Conservation (phyloP, 2,797 vertebrate species). For the Echeneis naucrates region DNA sequence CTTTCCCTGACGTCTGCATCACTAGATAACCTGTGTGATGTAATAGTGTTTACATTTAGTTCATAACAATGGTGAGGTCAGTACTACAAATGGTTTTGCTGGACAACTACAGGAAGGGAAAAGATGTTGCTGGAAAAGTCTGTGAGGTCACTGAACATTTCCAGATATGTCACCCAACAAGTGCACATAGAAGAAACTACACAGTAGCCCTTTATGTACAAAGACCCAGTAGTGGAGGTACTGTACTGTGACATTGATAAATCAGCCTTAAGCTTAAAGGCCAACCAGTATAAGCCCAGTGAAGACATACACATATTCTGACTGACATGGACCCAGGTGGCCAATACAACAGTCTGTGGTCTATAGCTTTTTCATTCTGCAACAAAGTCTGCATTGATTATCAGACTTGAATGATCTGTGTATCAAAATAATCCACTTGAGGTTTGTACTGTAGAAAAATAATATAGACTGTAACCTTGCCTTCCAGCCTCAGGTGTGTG, state of each 20-base stretch:
- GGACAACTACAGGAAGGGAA: background rate
- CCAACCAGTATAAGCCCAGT: background rate
- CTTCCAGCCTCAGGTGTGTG: background rate
- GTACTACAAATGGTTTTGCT: background rate
- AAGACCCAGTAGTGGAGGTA: background rate
- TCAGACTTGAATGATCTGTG: background rate
- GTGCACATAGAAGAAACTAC: background rate
- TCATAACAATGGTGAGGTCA: background rate
- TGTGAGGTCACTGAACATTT: background rate
- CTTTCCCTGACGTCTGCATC: conserved; percentile 1
- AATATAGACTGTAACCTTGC: background rate
- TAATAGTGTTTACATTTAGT: no score
- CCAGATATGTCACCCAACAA: background rate
- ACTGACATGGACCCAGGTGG: conserved; percentile 16
- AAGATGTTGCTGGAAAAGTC: background rate
- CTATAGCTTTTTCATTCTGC: conserved; percentile 12
- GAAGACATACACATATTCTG: conserved; percentile 9
- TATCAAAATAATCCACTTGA: conserved; percentile 10
- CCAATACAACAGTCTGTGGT: background rate
- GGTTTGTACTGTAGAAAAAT: background rate
- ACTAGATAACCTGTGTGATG: background rate
- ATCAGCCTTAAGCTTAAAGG: conserved; percentile 5
- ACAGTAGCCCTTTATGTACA: conserved; percentile 9
- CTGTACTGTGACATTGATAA: background rate
- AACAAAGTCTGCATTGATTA: conserved; percentile 18